phyloP scores from a whole-genome alignment of 2,113 vertebrate species.

The Pipra filicauda region DNA sequence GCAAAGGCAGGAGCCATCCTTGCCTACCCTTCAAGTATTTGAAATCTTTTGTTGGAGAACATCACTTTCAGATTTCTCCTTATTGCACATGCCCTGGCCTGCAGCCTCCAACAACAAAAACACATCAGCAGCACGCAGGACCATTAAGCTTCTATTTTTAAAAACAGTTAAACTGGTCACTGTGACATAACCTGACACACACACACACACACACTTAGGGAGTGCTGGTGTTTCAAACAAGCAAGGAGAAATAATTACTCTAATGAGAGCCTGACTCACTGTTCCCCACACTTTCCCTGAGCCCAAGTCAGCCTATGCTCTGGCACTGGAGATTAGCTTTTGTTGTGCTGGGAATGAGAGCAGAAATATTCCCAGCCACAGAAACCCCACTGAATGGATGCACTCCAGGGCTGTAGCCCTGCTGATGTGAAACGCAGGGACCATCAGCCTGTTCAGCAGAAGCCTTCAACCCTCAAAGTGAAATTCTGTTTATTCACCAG shows the following conservation, averaged over 20 bases:
- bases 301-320: neutral
- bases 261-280: slow-evolving; percentile 23
- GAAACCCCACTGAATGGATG: neutral
- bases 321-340: neutral
- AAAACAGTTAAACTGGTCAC: neutral
- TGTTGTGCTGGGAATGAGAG: neutral
- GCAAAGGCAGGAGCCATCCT: neutral
- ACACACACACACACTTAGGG: neutral
- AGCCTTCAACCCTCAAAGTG: neutral
- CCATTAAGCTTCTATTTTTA: neutral
- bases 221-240: neutral
- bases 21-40: neutral
- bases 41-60: neutral
- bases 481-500: neutral
- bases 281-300: neutral
- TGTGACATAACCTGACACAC: neutral
- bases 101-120: neutral
- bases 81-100: neutral
- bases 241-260: neutral
- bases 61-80: neutral
- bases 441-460: neutral
- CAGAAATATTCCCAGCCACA: neutral
- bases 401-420: neutral
- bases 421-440: neutral
- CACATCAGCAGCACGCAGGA: neutral